Evolutionary conservation across 2,113 vertebrate species (phyloP), one percentile per base, ranked within the genome.

Genomic region (Chroicocephalus ridibundus): DNA sequence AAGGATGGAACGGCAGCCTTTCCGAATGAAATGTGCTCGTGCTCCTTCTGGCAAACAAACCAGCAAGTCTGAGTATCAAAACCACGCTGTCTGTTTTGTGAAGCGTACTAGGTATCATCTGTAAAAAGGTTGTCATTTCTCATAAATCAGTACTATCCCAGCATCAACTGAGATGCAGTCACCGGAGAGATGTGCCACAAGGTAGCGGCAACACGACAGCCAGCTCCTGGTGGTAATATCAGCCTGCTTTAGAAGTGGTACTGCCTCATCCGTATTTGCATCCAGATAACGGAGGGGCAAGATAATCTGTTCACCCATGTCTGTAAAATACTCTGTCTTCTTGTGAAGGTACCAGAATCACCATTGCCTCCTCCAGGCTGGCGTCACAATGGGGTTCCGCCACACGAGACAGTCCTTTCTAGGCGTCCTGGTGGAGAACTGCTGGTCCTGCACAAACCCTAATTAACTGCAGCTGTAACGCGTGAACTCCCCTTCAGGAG

Each of bases 131-230:
- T 19, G 9, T 22, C 5, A 36, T 25, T 34, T 31, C 52, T 47
- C 62, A 9, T 31, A 25, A 31, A 5, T n/a, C 19, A 5, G 62
- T 20, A 8, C n/a, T 51, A 1, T 22, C 13, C 25, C 62, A 25
- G 40, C 72, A 25, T 8, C 44, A 13, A 3, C 15, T 8, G 62
- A n/a, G 51, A 10, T 7, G 51, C 34, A 21, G 51, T 7, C 60
- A 31, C 62, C 62, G 11, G 29, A 3, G 44, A 16, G 83, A 9
- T 4, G 31, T 24, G 61, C 69, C 42, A n/a, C 17, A 3, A 40
- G 22, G 27, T 2, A 54, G 70, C 2, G 16, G 57, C 26, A 13
- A 8, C 31, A 4, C 0, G 3, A 29, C 7, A 15, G 38, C 32
- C 69, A 32, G 27, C 40, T 11, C 34, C 58, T 21, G 70, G 38